Base-by-base conservation (phyloP, 2,888 invertebrate species). In the Ethmia dodecea region DNA sequence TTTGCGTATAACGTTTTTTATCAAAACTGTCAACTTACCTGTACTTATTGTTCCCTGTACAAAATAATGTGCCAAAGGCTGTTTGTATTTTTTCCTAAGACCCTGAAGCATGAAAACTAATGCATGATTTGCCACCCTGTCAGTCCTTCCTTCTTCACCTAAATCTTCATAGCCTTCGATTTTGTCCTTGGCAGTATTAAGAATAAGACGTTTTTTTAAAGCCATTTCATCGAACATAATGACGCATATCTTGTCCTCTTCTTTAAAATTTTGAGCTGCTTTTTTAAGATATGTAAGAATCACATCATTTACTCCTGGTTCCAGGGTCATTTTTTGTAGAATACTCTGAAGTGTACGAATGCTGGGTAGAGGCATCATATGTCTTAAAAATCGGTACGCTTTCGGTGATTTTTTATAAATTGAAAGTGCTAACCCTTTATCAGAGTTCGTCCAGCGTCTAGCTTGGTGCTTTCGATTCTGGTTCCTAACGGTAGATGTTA, bases 211-310 rank as follows among this genome's bases (percentile, higher is more conserved):
- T 6, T 18, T 31, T 24, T 43, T 43, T 10, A 43, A 28, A n/a
- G 43, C 12, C 15, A 40, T 38, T 25, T 40, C 40, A n/a, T 40
- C 40, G 32, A 43, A 43, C 1, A 33, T 1, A 1, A 43, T 13
- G 5, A 13, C 13, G 12, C 37, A 38, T 12, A 28, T 3, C 18
- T 32, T 32, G 6, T 37, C 33, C 14, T 6, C 25, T 25, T 9
- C 5, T 25, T 6, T 9, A 5, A 25, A n/a, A n/a, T 2, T 3
- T 25, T 5, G 9, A 10, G 10, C 10, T 10, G 8, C 10, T 10
- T 25, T 25, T 28, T 31, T 29, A 2, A 34, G 24, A 9, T 28
- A 14, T 6, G 2, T 28, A 2, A 34, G 11, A 3, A 25, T 12
- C 10, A 5, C 10, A n/a, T 11, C 2, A 24, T 29, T 22, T 8